Evolutionary conservation across 2,113 vertebrate genomes (phyloP).

Genomic region (cattle (Bos taurus)): ARS-UCD2.0 NC_037336.1:71533001-71533500

Average conservation of each 20-base stretch:
- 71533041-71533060: not conserved
- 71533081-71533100: not conserved
- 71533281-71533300: too few relatives aligned
- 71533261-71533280: too few relatives aligned
- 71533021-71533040: not conserved
- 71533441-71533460: not conserved
- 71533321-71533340: not conserved
- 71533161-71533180: not conserved
- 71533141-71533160: not conserved
- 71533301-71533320: not conserved
- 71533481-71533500: not conserved
- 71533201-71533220: too few relatives aligned
- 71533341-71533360: not conserved
- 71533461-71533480: not conserved
- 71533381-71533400: not conserved
- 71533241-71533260: too few relatives aligned
- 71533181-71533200: too few relatives aligned
- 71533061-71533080: not conserved
- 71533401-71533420: not conserved
- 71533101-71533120: not conserved
- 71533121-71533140: not conserved
- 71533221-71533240: too few relatives aligned
- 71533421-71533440: not conserved
- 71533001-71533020: not conserved
- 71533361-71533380: not conserved